Conservation (phyloP, 2,888 invertebrate species). For the Endotricha flammealis region DNA sequence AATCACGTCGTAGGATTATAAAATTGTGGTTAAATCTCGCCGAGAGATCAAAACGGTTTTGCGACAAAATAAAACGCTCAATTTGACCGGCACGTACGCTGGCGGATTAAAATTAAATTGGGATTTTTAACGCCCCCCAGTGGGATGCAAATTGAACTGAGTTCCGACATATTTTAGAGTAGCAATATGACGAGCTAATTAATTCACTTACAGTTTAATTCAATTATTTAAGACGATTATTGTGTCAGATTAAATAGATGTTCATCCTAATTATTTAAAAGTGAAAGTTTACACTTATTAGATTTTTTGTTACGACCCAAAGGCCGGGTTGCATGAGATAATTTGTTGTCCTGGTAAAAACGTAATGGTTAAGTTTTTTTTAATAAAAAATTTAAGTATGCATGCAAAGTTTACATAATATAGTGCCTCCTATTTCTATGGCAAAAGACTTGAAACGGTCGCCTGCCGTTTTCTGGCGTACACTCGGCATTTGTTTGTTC, state of each 20-base stretch:
- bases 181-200: too few species aligned
- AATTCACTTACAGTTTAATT: too few species aligned
- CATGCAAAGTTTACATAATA: constrained; percentile 31
- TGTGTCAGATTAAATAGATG: too few species aligned
- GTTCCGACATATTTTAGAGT: neutral
- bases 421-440: constrained; percentile 29
- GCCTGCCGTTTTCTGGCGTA: constrained; percentile 21
- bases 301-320: too few species aligned
- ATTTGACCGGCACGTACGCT: constrained; percentile 28
- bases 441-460: constrained; percentile 24
- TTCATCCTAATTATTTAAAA: too few species aligned
- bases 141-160: constrained; percentile 9
- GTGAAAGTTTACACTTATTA: too few species aligned
- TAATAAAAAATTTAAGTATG: constrained; percentile 31
- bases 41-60: constrained; percentile 44
- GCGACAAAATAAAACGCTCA: constrained; percentile 37
- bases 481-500: constrained; percentile 39
- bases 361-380: too few species aligned
- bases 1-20: constrained; percentile 59
- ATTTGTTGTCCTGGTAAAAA: too few species aligned
- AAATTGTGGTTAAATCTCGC: constrained; percentile 54
- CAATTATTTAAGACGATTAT: too few species aligned
- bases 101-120: constrained; percentile 21
- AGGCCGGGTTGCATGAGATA: too few species aligned
- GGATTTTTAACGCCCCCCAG: constrained; percentile 19